Base-by-base conservation (phyloP, 1,140 invertebrate species). In the Diachasma alloeum region DNA sequence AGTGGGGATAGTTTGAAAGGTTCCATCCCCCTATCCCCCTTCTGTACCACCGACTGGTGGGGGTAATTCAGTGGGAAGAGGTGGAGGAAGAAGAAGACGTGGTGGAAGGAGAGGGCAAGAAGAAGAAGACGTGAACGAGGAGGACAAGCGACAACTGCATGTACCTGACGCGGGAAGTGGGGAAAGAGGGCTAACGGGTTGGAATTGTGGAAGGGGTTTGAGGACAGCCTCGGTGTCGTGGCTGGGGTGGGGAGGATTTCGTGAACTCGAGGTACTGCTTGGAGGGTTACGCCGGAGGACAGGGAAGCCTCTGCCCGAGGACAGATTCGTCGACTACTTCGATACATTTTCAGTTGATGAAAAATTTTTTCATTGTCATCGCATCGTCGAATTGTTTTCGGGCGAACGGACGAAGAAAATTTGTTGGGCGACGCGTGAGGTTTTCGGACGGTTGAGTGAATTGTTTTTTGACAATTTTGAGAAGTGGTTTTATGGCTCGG, bases 261-360 rank as follows among this genome's bases (percentile, higher is more conserved):
- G n/a, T 36, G 17, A 59, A 71, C 39, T 15, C 36, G 53, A 59
- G 10, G 56, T 31, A 46, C 22, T 71, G 15, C 71, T 63, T 15
- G 59, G 59, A 26, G 24, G 59, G 59, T 31, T 63, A 26, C 24
- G n/a, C 31, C 19, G 75, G 83, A 83, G 83, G 82, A 84, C 80
- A 83, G 46, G 67, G 22, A 83, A 81, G 81, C 80, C 81, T 81
- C 81, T 78, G 84, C 81, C 80, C 81, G 84, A 84, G 85, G 83
- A 87, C 85, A 86, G 9, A 63, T 63, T 63, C 59, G 19, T 26
- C 22, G 59, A 31, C 24, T 63, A 24, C 19, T 19, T 19, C 15
- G n/a, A 42, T 10, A 42, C 39, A 42, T 42, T 42, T 42, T 1
- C 31, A 31, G 31, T 31, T 31, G 31, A 31, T 42, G 9, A 42